A percentile compares a stretch with the other conserved stretches of the same genome.
phyloP scores from a whole-genome alignment of 2,797 vertebrate species.

The Cichlasoma orientale region DNA sequence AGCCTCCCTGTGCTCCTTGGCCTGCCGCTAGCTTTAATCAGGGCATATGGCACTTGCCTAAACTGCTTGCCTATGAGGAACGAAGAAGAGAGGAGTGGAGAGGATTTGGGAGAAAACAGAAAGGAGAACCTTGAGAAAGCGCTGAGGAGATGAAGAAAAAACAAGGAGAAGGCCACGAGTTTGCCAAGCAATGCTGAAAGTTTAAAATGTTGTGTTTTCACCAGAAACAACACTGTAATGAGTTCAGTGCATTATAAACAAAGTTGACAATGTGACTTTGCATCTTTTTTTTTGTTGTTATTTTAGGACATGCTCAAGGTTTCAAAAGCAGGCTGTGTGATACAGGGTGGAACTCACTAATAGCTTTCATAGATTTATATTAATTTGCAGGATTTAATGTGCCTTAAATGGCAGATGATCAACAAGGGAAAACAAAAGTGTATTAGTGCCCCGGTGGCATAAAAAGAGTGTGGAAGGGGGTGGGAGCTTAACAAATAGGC shows the following conservation, averaged over 20 bases:
- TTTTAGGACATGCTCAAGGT: slow-evolving; percentile 29
- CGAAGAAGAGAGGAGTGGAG: slow-evolving; percentile 27
- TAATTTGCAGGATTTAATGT: slow-evolving; percentile 84
- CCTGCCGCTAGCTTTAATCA: slow-evolving; percentile 88
- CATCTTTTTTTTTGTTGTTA: slow-evolving; percentile 4
- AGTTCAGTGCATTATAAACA: not conserved
- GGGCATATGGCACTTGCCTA: slow-evolving; percentile 94
- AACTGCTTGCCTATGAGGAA: slow-evolving; percentile 80
- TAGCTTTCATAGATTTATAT: slow-evolving; percentile 82
- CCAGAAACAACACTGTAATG: not conserved
- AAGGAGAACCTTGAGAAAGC: slow-evolving; percentile 25
- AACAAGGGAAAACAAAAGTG: slow-evolving; percentile 83
- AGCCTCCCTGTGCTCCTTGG: slow-evolving; percentile 88
- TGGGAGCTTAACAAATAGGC: slow-evolving; percentile 81
- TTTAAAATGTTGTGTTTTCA: slow-evolving; percentile 22
- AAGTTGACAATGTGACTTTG: not conserved
- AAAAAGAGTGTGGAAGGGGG: slow-evolving; percentile 80
- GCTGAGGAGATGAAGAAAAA: slow-evolving; percentile 22
- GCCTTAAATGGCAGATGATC: slow-evolving; percentile 81
- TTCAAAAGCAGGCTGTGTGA: slow-evolving; percentile 44
- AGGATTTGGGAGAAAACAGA: slow-evolving; percentile 35
- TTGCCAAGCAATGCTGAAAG: not conserved
- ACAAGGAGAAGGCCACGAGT: not conserved
- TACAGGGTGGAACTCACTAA: slow-evolving; percentile 66
- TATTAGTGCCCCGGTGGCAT: slow-evolving; percentile 79